Evolutionary conservation across 2,113 vertebrate genomes (phyloP).

Genomic region (Daubentonia madagascariensis): DNA sequence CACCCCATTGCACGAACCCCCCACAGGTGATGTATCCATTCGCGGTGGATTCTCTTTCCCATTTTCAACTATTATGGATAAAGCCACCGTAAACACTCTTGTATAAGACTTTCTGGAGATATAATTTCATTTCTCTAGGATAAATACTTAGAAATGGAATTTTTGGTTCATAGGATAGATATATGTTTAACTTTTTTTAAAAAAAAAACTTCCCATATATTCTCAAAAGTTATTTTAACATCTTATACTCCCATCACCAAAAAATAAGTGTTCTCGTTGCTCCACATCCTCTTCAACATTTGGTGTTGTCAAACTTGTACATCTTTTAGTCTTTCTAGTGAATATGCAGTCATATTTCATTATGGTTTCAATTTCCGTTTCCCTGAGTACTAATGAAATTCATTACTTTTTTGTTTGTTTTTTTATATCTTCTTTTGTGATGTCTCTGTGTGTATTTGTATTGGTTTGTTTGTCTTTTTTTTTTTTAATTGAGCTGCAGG

Average conservation of each 20-base stretch:
- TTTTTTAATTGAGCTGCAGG: not conserved
- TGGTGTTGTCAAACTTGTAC: no score
- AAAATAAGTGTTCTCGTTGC: not conserved
- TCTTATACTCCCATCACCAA: not conserved
- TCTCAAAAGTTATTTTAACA: not conserved
- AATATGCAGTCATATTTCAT: accelerated
- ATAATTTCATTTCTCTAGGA: not conserved
- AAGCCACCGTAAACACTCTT: accelerated
- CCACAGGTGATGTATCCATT: accelerated
- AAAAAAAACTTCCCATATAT: not conserved
- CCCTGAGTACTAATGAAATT: not conserved
- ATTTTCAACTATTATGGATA: accelerated
- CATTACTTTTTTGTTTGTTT: not conserved
- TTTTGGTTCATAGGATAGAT: accelerated
- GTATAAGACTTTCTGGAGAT: accelerated
- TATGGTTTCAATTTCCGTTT: not conserved
- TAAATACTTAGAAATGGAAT: not conserved
- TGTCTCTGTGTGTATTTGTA: not conserved
- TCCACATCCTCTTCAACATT: not conserved
- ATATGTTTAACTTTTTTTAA: not conserved
- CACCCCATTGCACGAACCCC: accelerated
- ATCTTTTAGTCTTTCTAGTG: not conserved
- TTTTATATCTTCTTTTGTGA: not conserved
- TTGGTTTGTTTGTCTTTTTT: not conserved
- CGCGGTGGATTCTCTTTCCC: accelerated